Evolutionary conservation across 2,888 invertebrate genomes (phyloP).

Genomic region (Acrobasis suavella): DNA sequence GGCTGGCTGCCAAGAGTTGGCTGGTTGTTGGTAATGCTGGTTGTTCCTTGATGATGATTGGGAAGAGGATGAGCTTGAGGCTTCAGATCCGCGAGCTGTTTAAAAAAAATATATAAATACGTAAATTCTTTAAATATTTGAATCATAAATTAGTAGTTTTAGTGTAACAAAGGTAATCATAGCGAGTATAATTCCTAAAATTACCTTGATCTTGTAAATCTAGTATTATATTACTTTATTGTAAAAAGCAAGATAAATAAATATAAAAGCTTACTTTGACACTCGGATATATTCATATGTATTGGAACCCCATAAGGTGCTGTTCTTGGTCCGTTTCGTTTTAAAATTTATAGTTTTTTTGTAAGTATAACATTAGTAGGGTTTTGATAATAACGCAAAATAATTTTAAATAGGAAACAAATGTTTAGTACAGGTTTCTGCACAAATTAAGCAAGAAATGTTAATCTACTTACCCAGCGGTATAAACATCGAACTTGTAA

Average conservation of each 20-base stretch:
- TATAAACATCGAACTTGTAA: neutral
- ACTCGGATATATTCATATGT: too few relatives aligned
- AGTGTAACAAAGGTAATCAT: too few relatives aligned
- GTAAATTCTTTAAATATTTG: too few relatives aligned
- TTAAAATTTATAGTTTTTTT: neutral
- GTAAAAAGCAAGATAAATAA: too few relatives aligned
- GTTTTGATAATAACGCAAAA: neutral
- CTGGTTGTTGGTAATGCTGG: neutral
- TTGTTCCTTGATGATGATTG: neutral
- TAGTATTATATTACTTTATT: too few relatives aligned
- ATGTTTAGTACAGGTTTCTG: too few relatives aligned
- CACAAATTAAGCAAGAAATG: neutral
- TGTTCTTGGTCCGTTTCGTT: neutral
- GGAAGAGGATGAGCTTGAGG: constrained; percentile 1
- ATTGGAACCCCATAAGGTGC: neutral
- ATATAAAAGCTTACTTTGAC: too few relatives aligned
- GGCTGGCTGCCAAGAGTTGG: neutral
- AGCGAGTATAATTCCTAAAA: too few relatives aligned
- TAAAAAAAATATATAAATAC: neutral
- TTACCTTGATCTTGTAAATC: too few relatives aligned
- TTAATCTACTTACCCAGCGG: constrained; percentile 8
- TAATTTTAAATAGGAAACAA: neutral
- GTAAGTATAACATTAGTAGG: too few relatives aligned
- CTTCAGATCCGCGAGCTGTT: constrained; percentile 1
- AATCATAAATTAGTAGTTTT: too few relatives aligned